These are phyloP conservation scores for Synanthedon vespiformis DNA, from an alignment of 2,888 invertebrate species.

Conservation along the genomic window DNA sequence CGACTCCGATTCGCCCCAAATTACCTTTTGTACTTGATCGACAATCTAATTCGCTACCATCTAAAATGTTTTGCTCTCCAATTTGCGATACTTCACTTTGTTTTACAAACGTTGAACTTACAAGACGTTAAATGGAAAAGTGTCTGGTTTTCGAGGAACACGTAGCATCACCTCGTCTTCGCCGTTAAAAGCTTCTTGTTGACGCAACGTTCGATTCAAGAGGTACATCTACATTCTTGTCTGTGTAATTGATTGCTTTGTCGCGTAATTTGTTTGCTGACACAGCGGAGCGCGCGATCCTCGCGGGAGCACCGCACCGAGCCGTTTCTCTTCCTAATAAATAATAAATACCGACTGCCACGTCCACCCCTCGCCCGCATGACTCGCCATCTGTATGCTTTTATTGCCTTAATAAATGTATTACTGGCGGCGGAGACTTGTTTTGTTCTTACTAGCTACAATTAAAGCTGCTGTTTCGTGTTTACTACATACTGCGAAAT, in stretches of 20 bases:
- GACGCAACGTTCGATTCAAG: conserved; percentile 64
- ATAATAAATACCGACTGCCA: conserved; percentile 51
- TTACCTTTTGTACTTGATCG: conserved; percentile 58
- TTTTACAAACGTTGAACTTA: conserved; percentile 30
- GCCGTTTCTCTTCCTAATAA: conserved; percentile 51
- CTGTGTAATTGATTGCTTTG: conserved; percentile 70
- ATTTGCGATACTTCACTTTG: conserved; percentile 26
- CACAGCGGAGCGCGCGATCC: conserved; percentile 38
- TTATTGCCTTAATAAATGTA: conserved; percentile 27
- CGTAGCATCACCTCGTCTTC: conserved; percentile 39
- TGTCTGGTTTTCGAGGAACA: conserved; percentile 25
- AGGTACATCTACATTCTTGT: conserved; percentile 58
- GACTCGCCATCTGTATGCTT: conserved; percentile 36
- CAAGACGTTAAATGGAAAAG: neutral
- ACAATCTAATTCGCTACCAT: conserved; percentile 53
- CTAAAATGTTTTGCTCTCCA: conserved; percentile 41
- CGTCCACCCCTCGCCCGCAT: conserved; percentile 15
- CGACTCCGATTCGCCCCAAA: conserved; percentile 51
- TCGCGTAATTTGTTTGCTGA: conserved; percentile 68
- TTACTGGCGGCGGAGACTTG: neutral
- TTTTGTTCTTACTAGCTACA: too few relatives aligned
- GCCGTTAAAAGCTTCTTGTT: conserved; percentile 67
- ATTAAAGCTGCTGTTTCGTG: too few relatives aligned
- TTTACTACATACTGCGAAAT: too few relatives aligned
- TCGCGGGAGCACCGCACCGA: conserved; percentile 46